Evolutionary conservation across 2,797 vertebrate species (phyloP).

Genomic region (Gymnopithys bicolor): DNA sequence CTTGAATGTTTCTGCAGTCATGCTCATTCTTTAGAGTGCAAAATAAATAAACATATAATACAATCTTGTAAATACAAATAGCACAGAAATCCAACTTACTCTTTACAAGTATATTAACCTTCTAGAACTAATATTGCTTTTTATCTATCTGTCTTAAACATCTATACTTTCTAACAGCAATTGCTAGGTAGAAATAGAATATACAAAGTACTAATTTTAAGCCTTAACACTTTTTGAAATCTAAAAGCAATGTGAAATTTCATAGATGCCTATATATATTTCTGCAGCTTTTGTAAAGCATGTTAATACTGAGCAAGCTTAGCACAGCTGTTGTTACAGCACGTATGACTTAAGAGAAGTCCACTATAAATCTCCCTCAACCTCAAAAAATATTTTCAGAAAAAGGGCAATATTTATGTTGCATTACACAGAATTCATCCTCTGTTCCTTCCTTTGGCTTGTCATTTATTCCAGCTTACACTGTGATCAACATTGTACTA

Average conservation of each 20-base stretch:
- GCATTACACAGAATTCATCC: conserved; percentile 73
- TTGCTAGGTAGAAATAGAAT: conserved; percentile 38
- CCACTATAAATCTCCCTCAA: neutral
- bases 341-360: conserved; percentile 55
- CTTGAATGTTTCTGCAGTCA: neutral
- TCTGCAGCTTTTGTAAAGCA: conserved; percentile 17
- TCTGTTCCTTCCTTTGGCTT: conserved; percentile 87
- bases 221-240: conserved; percentile 40
- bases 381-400: conserved; percentile 70
- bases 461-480: conserved; percentile 96
- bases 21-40: neutral
- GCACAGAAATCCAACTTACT: neutral
- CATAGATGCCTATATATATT: neutral
- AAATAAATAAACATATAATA: neutral
- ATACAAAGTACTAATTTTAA: neutral
- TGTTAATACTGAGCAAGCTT: conserved; percentile 17
- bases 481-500: conserved; percentile 96
- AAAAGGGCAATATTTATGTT: conserved; percentile 77
- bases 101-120: neutral
- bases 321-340: conserved; percentile 56
- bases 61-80: neutral
- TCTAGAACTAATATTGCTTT: conserved; percentile 15
- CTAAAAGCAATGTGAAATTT: conserved; percentile 40
- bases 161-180: neutral
- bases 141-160: conserved; percentile 1